These are phyloP conservation scores for Apoda limacodes DNA, from an alignment of 2,888 invertebrate genomes.

Conservation along the genomic window DNA sequence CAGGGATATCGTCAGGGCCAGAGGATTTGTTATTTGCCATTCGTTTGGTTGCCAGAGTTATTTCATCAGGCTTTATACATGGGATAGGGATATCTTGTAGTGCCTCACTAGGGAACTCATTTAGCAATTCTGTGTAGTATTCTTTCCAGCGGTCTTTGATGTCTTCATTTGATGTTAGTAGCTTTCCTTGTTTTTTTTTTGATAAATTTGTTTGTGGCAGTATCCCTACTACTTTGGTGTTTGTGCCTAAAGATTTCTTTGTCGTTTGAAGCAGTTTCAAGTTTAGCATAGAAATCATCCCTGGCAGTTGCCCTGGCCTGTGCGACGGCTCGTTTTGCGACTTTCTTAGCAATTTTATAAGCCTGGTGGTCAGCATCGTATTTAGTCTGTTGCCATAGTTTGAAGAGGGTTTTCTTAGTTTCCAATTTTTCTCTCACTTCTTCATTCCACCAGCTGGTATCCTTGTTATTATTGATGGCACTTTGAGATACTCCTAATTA, in stretches of 20 bases:
- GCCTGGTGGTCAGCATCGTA: slow-evolving; percentile 6
- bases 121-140: slow-evolving; percentile 3
- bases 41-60: too few relatives aligned
- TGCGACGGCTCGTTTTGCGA: slow-evolving; percentile 10
- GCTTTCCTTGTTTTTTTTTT: slow-evolving; percentile 6
- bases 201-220: slow-evolving; percentile 9
- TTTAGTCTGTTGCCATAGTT: slow-evolving; percentile 12
- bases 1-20: too few relatives aligned
- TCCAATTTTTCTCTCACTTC: slow-evolving; percentile 3
- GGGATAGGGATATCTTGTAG: too few relatives aligned
- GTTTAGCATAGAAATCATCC: slow-evolving; percentile 9
- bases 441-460: slow-evolving; percentile 11
- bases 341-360: slow-evolving; percentile 11
- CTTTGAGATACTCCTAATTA: slow-evolving; percentile 6
- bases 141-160: slow-evolving; percentile 8
- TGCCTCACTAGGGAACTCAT: too few relatives aligned
- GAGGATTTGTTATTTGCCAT: too few relatives aligned
- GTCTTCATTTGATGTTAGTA: slow-evolving; percentile 7
- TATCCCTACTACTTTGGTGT: slow-evolving; percentile 4
- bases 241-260: slow-evolving; percentile 11
- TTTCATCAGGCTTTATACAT: too few relatives aligned
- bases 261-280: slow-evolving; percentile 11
- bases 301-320: slow-evolving; percentile 8
- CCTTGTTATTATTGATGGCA: slow-evolving; percentile 3
- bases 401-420: slow-evolving; percentile 12